Evolutionary conservation across 2,888 invertebrate species (phyloP), one percentile per base, ranked within the genome.

Genomic region (Myathropa florea): DNA sequence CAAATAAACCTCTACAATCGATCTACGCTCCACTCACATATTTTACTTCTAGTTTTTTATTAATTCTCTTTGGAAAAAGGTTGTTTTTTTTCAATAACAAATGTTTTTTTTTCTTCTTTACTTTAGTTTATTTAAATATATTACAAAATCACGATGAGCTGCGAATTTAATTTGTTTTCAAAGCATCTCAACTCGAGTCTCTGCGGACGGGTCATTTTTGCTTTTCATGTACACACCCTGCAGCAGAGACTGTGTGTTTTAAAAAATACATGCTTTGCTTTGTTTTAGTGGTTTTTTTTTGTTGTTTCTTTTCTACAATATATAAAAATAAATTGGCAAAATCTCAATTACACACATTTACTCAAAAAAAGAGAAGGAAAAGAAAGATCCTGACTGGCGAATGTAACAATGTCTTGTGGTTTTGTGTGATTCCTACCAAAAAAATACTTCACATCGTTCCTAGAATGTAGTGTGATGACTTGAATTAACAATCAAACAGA

Each of bases 61-160:
- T 64, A 72, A 68, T 77, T 76, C 23, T 85, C 84, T 85, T 85
- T 85, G 84, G 84, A 81, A 81, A 85, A 77, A 61, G 18, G 33
- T 7, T 10, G 10, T 30, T 30, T 33, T 76, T 77, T 72, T 72
- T 75, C 75, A 73, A 77, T 81, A 85, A 81, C 81, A 85, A 85
- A 81, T 67, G 72, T 81, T 85, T 80, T 57, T 46, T 76, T 21
- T 61, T 60, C 28, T 24, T 68, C 46, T 68, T 57, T 70, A 21
- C 36, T 36, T 68, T 61, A 33, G 28, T 33, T 55, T 26, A 24
- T 57, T 24, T 84, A 76, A 76, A 60, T 84, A 84, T 76, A 76
- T 85, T 81, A 81, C 80, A 85, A 75, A 75, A 85, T 85, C 84
- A 85, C 81, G 81, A 85, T 81, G 76, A 85, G 80, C 75, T 84